Base-by-base conservation (phyloP, 2,888 invertebrate species). In the Corbicula japonica region DNA sequence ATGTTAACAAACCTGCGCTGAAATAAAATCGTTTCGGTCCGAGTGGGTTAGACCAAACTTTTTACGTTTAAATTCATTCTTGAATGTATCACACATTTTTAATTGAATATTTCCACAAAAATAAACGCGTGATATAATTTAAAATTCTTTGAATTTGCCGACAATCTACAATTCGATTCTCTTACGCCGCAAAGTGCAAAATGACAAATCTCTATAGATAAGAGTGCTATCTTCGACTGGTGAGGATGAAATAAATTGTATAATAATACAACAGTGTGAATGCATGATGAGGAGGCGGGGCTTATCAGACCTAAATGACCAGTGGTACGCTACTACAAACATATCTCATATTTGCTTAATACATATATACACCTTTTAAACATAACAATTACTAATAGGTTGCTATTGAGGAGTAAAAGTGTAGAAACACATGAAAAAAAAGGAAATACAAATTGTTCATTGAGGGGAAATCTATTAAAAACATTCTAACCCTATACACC, bases 1-100 rank as follows among this genome's bases (percentile, higher is more conserved):
- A n/a, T n/a, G n/a, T n/a, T n/a, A 1, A 35, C 70, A 21, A 76
- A 83, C 83, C 83, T 83, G 83, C 15, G 71, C 18, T 15, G 66
- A 68, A 65, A 60, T 70, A 76, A 83, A 79, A 21, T 58, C 61
- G 28, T 63, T 46, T 28, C 38, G 56, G 32, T 73, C 58, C 18
- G 54, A 12, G 23, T 83, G 74, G 6, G 41, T 48, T 23, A 83
- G 65, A 52, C 70, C 61, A 50, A 79, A 50, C 44, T 79, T 73
- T 34, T 50, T 65, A 32, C 65, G 30, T 46, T 28, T 74, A 46
- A 81, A 81, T 70, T 81, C 80, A 50, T 60, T 48, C 28, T 62
- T 66, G 6, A 80, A 61, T 54, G 65, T 34, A 50, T 58, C 72
- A 28, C 72, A 61, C 76, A 75, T 80, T 48, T 28, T 70, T 30